Base-by-base conservation (phyloP, 2,797 vertebrate species). In the Myioborus miniatus region DNA sequence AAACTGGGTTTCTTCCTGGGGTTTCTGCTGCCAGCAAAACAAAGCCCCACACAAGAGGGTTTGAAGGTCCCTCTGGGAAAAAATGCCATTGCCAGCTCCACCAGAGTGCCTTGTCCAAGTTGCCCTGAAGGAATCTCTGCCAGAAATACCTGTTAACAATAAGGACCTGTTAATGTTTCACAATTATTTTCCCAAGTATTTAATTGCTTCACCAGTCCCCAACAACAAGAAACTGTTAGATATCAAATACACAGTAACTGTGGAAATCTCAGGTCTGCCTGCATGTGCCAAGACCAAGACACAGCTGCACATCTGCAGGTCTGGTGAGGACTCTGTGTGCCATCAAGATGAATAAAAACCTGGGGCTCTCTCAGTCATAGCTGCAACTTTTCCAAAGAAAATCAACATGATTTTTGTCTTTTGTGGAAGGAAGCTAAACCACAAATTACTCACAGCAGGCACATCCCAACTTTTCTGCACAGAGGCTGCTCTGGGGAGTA, bases 71-170 rank as follows among this genome's bases (percentile, higher is more conserved):
- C 85, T 90, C 95, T 94, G 94, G 88, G 94, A 89, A 93, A 90
- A 89, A 89, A 87, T 68, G 29, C 77, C 59, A 20, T 85, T 91
- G 78, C 94, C 75, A 56, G 5, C 76, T 85, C 47, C 23, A 27
- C 70, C 60, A 22, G 39, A 55, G 64, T 44, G 47, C 11, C 55
- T 90, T 79, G 91, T 93, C 95, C 93, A 94, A 94, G 83, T 15
- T 90, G 78, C 91, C 90, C 91, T 95, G 76, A 58, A 93, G 90
- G 69, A 92, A 72, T 78, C 76, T 67, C 87, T 92, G 90, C 94
- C 94, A 96, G 92, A 93, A 96, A 94, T 94, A 96, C 95, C 95
- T 97, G 95, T 74, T 96, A 97, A 94, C 93, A 97, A 96, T 97
- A 94, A 96, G 77, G 86, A 93, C 71, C 94, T 94, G 84, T 93